Evolutionary conservation across 2,113 vertebrate genomes (phyloP), one percentile per base, ranked within the genome.

Genomic region (Sebastes fasciatus): DNA sequence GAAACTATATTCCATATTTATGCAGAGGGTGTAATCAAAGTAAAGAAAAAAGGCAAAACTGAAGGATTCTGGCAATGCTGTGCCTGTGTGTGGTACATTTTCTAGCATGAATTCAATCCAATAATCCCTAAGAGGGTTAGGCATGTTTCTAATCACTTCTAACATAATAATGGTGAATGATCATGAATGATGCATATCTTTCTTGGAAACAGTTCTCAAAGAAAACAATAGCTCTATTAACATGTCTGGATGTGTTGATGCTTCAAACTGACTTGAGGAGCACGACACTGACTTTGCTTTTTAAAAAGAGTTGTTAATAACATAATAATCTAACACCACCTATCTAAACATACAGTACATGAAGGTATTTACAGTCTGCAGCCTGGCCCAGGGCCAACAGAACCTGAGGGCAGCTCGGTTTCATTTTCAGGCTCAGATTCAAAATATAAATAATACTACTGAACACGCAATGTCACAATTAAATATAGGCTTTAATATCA

Each of bases 71-170:
- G 86, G 74, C 70, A 77, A 69, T 46, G 79, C 6, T 43, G 75
- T 82, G 80, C 21, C 58, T 8, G 46, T 85, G 87, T 90, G 91
- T 84, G 89, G 88, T 80, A 80, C 80, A 88, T 88, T 91, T 86
- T 48, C 88, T 92, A 85, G 86, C 89, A 58, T 63, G 40, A 52
- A 83, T 88, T 92, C 82, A 92, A 90, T 73, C 82, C 77, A 91
- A 83, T 93, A 90, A 93, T 92, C 90, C 74, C 48, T 87, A 87
- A 91, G 88, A 92, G 89, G 91, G 82, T 89, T 88, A 85, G 84
- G 80, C 80, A 82, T 88, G 85, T 91, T 34, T 90, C 82, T 90
- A 90, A 93, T 92, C 91, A 92, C 90, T 86, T 85, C 77, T 69
- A 91, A 86, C 86, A 89, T 57, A 89, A 92, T 89, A 82, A 87